A percentile compares a stretch with the other conserved stretches of the same genome.
Conservation (phyloP, 2,888 invertebrate genomes). For the Micoletzkya japonica region DNA sequence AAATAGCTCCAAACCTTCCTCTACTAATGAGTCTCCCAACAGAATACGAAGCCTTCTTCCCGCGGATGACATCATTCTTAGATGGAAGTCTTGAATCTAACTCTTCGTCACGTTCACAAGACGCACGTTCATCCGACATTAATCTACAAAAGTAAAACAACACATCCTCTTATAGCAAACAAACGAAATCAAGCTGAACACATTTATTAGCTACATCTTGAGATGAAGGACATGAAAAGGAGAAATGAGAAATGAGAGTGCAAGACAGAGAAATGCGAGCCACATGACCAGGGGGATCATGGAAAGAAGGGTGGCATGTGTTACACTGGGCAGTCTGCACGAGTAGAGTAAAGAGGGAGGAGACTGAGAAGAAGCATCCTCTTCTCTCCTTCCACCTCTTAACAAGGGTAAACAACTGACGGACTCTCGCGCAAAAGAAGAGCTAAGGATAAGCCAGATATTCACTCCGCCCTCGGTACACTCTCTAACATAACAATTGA, state of each 20-base stretch:
- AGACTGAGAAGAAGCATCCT: no score
- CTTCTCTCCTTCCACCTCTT: no score
- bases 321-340: no score
- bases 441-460: no score
- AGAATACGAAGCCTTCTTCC: constrained; percentile 54
- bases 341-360: no score
- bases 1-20: constrained; percentile 61
- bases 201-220: no score
- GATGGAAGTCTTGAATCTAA: constrained; percentile 40
- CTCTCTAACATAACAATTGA: no score
- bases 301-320: no score
- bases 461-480: no score
- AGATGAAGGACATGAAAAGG: neutral
- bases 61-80: constrained; percentile 52
- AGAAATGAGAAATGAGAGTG: constrained; percentile 24
- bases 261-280: constrained; percentile 16
- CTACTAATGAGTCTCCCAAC: constrained; percentile 56
- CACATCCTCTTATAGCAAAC: constrained; percentile 4
- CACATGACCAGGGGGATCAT: no score
- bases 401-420: no score
- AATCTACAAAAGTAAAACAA: neutral
- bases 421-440: no score
- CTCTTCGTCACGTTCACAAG: constrained; percentile 19
- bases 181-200: neutral
- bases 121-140: constrained; percentile 21